These are phyloP conservation scores for Sebastes wilsoni DNA, from an alignment of 2,797 vertebrate genomes.

Conservation along the genomic window DNA sequence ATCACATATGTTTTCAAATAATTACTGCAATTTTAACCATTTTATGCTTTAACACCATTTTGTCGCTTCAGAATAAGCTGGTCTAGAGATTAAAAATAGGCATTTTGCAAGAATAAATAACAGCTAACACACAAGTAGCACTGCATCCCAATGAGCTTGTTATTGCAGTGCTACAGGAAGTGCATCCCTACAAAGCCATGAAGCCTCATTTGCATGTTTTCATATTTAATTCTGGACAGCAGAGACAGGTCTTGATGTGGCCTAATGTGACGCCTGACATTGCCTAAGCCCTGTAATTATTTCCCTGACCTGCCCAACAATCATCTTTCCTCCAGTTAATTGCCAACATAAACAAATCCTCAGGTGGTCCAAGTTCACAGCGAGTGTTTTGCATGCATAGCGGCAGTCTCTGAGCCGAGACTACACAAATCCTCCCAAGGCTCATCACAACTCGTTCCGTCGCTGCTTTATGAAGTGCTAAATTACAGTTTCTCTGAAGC, in stretches of 20 bases:
- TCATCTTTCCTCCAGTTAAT: constrained; percentile 82
- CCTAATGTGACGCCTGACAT: constrained; percentile 82
- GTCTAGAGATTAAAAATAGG: constrained; percentile 28
- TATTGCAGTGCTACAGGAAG: constrained; percentile 74
- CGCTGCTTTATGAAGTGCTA: constrained; percentile 47
- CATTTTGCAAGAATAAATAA: constrained; percentile 57
- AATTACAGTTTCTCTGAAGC: constrained; percentile 46
- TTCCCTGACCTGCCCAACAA: constrained; percentile 79
- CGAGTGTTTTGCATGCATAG: constrained; percentile 62
- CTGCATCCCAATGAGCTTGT: constrained; percentile 81
- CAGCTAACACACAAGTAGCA: constrained; percentile 59
- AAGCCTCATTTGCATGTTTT: constrained; percentile 82
- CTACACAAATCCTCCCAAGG: constrained; percentile 16
- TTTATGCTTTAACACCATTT: constrained; percentile 16
- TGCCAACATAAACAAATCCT: constrained; percentile 82
- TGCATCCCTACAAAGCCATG: constrained; percentile 49
- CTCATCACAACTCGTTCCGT: constrained; percentile 23
- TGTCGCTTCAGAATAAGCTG: neutral
- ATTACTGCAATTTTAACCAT: constrained; percentile 16
- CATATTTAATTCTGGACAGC: constrained; percentile 79
- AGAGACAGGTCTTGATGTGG: constrained; percentile 80
- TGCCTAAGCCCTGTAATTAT: constrained; percentile 79
- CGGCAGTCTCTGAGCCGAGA: neutral
- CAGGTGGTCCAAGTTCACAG: constrained; percentile 69
- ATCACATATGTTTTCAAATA: neutral